These are phyloP conservation scores for Stenodema calcarata DNA, from an alignment of 2,888 invertebrate species.

Conservation along the genomic window DNA sequence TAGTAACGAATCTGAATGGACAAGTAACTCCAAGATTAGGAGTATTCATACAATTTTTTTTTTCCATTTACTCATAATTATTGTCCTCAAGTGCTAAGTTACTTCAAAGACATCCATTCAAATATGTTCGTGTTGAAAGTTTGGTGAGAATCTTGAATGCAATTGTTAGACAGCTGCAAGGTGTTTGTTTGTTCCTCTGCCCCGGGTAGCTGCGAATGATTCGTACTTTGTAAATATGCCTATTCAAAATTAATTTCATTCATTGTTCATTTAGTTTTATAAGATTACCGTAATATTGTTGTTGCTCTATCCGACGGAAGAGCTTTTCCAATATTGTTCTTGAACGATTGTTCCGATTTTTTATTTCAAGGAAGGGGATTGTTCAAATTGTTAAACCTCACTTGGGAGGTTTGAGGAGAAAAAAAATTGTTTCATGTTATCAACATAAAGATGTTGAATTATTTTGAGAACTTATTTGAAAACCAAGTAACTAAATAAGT, in stretches of 20 bases:
- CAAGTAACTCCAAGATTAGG: neutral
- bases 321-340: slow-evolving; percentile 14
- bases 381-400: slow-evolving; percentile 14
- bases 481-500: neutral
- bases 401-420: neutral
- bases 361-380: slow-evolving; percentile 4
- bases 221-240: neutral
- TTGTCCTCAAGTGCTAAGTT: neutral
- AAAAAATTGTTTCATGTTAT: neutral
- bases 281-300: slow-evolving; percentile 10
- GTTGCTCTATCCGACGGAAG: neutral
- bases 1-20: neutral
- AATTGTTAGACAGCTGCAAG: neutral
- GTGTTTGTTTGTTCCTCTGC: neutral
- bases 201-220: neutral
- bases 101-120: slow-evolving; percentile 23
- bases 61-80: neutral
- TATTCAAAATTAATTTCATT: neutral
- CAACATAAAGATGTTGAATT: neutral
- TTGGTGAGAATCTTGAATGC: neutral
- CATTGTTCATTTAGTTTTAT: slow-evolving; percentile 15
- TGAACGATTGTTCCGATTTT: slow-evolving; percentile 21
- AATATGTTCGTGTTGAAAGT: neutral
- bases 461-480: neutral
- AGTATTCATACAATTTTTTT: neutral